phyloP scores from a whole-genome alignment of 1,140 invertebrate species.

The Liolophura sinensis region DNA sequence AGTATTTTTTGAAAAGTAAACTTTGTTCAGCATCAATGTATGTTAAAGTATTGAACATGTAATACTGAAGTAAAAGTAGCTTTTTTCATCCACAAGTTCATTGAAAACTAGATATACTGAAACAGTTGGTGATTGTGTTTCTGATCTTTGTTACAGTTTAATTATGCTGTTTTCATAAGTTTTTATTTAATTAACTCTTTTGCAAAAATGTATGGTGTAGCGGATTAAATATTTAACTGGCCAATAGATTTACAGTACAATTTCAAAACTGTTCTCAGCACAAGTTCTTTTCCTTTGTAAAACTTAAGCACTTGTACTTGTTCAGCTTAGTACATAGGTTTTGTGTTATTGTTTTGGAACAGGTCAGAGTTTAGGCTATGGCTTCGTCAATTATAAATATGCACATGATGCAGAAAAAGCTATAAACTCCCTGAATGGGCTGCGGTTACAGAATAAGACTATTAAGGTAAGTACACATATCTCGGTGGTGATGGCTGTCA shows the following conservation, averaged over 20 bases:
- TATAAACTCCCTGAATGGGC: conserved; percentile 94
- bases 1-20: too few species aligned
- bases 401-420: conserved; percentile 97
- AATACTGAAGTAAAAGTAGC: too few species aligned
- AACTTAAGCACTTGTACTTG: not conserved
- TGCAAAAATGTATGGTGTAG: too few species aligned
- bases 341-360: conserved; percentile 48
- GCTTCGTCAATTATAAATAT: conserved; percentile 98
- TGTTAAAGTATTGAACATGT: too few species aligned
- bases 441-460: conserved; percentile 97
- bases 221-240: too few species aligned
- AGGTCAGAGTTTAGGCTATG: conserved; percentile 99
- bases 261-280: not conserved
- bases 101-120: too few species aligned
- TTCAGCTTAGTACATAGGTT: not conserved
- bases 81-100: too few species aligned
- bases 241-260: not conserved
- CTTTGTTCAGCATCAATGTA: too few species aligned
- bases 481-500: not conserved
- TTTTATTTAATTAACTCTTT: too few species aligned
- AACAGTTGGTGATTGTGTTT: too few species aligned
- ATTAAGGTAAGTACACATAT: conserved; percentile 81
- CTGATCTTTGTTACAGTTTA: too few species aligned
- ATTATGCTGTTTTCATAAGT: too few species aligned
- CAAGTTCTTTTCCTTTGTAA: not conserved